Evolutionary conservation across 2,113 vertebrate genomes (phyloP).

Genomic region (Hyperoodon ampullatus): DNA sequence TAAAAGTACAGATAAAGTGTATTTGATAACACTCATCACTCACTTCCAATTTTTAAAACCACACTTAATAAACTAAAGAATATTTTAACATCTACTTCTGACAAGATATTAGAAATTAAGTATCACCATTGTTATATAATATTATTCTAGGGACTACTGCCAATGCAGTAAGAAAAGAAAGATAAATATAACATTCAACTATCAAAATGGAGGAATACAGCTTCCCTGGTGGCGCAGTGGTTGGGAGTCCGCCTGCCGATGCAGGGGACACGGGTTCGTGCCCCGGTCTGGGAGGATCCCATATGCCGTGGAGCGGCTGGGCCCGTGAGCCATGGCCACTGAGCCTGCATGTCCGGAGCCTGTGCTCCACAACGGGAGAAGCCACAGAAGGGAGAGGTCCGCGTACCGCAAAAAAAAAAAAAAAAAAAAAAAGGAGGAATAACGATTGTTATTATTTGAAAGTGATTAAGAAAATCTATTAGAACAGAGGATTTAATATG

Average conservation of each 20-base stretch:
- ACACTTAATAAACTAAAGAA: neutral
- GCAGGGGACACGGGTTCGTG: too few relatives aligned
- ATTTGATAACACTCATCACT: neutral
- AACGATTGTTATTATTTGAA: neutral
- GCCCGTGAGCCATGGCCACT: too few relatives aligned
- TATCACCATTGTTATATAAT: neutral
- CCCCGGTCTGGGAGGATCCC: too few relatives aligned
- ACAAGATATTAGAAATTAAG: neutral
- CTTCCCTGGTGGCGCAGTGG: too few relatives aligned
- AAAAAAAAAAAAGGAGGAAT: neutral
- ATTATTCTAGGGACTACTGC: neutral
- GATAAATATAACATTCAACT: neutral
- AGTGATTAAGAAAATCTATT: neutral
- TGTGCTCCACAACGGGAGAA: too few relatives aligned
- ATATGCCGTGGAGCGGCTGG: too few relatives aligned
- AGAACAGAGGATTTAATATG: neutral
- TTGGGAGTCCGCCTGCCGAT: too few relatives aligned
- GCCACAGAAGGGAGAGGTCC: too few relatives aligned
- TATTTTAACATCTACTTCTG: neutral
- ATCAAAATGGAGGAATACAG: neutral
- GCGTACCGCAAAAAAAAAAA: too few relatives aligned
- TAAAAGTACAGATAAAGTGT: neutral
- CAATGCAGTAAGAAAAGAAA: slow-evolving; percentile 19
- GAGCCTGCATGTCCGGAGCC: too few relatives aligned
- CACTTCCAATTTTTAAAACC: slow-evolving; percentile 23